Evolutionary conservation across 2,113 vertebrate species (phyloP).

Genomic region (Caretta caretta): DNA sequence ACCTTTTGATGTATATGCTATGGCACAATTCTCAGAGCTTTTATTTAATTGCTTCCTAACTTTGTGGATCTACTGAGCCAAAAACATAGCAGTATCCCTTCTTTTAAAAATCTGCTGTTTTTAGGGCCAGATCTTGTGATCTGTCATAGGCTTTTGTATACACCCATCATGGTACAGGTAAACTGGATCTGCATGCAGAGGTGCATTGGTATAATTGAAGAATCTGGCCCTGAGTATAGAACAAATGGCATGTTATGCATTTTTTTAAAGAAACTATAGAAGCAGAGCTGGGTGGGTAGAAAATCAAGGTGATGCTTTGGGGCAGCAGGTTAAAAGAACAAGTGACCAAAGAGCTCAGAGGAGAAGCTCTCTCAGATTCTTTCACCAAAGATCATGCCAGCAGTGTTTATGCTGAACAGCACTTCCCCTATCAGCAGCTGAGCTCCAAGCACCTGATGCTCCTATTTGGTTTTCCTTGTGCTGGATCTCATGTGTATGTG

Average conservation of each 20-base stretch:
- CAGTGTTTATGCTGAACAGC: fast-evolving
- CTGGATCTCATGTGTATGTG: not conserved
- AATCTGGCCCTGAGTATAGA: not conserved
- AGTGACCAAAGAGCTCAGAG: not conserved
- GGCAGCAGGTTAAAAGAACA: not conserved
- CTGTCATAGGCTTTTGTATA: not conserved
- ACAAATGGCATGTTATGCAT: not conserved
- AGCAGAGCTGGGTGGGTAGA: not conserved
- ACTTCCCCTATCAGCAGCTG: not conserved
- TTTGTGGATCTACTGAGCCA: not conserved
- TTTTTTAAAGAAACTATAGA: not conserved
- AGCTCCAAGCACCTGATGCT: not conserved
- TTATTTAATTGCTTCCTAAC: not conserved
- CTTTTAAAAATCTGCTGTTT: not conserved
- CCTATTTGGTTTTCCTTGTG: not conserved
- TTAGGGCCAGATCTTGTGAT: not conserved
- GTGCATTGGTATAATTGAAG: not conserved
- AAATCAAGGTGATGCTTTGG: not conserved
- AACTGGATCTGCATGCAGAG: not conserved
- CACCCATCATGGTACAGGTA: not conserved
- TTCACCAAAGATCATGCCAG: not conserved
- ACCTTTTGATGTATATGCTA: conserved; percentile 26
- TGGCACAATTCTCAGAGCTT: not conserved
- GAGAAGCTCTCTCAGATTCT: not conserved
- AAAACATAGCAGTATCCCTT: not conserved